These are phyloP conservation scores for Nesometra sesokonis DNA, from an alignment of 35 echinoderm and acorn worm genomes.

Conservation along the genomic window DNA sequence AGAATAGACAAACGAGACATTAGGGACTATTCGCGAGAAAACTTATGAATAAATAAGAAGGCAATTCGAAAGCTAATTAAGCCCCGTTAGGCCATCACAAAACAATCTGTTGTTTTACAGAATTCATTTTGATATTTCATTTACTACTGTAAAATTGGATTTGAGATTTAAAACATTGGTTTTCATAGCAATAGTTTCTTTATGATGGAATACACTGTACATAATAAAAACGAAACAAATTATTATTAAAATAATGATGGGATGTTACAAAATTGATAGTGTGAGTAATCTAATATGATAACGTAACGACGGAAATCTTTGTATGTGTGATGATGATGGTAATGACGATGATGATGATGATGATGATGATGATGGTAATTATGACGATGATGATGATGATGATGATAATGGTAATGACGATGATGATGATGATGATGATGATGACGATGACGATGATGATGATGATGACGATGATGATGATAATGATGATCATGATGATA, in stretches of 20 bases:
- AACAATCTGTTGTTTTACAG: not conserved
- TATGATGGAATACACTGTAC: too few species aligned
- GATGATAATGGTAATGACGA: not conserved
- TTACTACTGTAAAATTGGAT: not conserved
- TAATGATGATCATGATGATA: constrained; percentile 5
- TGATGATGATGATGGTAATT: not conserved
- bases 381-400: not conserved
- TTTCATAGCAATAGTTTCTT: too few species aligned
- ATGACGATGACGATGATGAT: constrained; percentile 5
- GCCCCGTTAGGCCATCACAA: not conserved
- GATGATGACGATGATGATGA: not conserved
- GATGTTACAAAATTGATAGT: too few species aligned
- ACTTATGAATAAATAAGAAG: not conserved
- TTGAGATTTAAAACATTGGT: not conserved
- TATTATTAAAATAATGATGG: too few species aligned
- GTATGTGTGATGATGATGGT: too few species aligned
- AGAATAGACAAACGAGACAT: not conserved
- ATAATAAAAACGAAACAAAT: too few species aligned
- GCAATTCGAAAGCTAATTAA: not conserved
- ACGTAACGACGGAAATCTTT: too few species aligned
- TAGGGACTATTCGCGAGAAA: not conserved
- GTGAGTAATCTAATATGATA: too few species aligned
- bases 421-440: constrained; percentile 7
- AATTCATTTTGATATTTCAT: not conserved
- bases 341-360: not conserved